Base-by-base conservation (phyloP, 1,140 invertebrate genomes). In the Pseudomyrmex sp. region DNA sequence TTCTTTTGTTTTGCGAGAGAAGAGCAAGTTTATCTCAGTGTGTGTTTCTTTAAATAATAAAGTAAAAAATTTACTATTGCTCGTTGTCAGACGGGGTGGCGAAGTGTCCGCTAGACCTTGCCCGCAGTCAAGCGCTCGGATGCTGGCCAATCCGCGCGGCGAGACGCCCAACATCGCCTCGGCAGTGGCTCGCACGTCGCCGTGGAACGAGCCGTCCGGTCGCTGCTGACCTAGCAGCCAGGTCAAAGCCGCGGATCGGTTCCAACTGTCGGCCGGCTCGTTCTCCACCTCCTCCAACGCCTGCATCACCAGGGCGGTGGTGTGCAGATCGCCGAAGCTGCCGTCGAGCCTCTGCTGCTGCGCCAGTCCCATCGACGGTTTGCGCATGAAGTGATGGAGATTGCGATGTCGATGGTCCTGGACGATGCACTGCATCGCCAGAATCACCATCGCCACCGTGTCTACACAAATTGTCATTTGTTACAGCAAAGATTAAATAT, bases 341-440 rank as follows among this genome's bases (percentile, higher is more conserved):
- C 97, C 97, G 82, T 97, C 97, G 1, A 95, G 93, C 88, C 96
- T 95, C 91, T 98, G 97, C 80, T 97, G 96, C 13, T 96, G 94
- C n/a, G 97, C 97, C 73, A 98, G 92, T 1, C 96, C 96, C 0
- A 96, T 95, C 83, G 97, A 96, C 0, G 97, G 97, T 50, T 97
- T 96, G 3, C 96, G 94, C 13, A 98, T 95, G 88, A 97, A 97
- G 89, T 97, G 97, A 82, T 97, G 96, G 46, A 98, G 93, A 88
- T 97, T 97, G 48, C 97, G 95, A 90, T 97, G 97, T 1, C 97
- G 95, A 89, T 97, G 97, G 86, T 97, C 97, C 84, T 97, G 97
- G n/a, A 97, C 96, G 75, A 98, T 97, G 92, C 97, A 98, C 70
- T 97, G 96, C 72, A 98, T 93, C 0, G 97, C 97, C 92, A 98